These are phyloP conservation scores for Chaenogobius annularis DNA, from an alignment of 2,113 vertebrate genomes.

Conservation along the genomic window DNA sequence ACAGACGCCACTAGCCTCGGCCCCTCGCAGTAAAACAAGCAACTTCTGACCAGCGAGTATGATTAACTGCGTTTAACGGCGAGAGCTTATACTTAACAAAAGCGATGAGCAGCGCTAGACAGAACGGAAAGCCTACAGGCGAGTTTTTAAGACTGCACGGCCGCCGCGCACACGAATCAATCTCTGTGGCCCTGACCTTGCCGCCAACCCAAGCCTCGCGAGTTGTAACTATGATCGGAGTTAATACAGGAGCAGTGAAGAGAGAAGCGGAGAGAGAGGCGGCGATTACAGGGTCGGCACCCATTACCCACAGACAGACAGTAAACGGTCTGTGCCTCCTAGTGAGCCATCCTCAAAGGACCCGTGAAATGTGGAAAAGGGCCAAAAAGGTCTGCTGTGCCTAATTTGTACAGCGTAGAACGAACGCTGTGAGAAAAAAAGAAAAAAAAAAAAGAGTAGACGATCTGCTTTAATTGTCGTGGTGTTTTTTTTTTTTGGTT, in stretches of 20 bases:
- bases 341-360: constrained; percentile 48
- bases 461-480: constrained; percentile 76
- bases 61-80: constrained; percentile 61
- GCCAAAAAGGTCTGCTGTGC: constrained; percentile 63
- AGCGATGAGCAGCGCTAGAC: constrained; percentile 45
- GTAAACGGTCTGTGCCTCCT: constrained; percentile 42
- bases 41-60: constrained; percentile 25
- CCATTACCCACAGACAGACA: constrained; percentile 80
- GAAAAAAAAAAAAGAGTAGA: constrained; percentile 64
- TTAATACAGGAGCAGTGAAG: constrained; percentile 9
- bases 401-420: constrained; percentile 80
- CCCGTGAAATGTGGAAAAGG: constrained; percentile 43
- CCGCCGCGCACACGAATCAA: constrained; percentile 43
- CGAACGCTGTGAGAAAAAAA: constrained; percentile 59
- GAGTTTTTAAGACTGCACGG: constrained; percentile 21
- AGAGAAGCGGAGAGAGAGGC: constrained; percentile 11
- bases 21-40: constrained; percentile 35
- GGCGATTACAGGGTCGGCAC: constrained; percentile 59
- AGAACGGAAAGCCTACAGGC: constrained; percentile 18
- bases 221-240: constrained; percentile 46
- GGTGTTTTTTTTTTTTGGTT: constrained; percentile 62
- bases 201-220: constrained; percentile 34
- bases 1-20: constrained; percentile 49
- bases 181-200: constrained; percentile 56
- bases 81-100: constrained; percentile 42